phyloP scores from a whole-genome alignment of 2,888 invertebrate species.

The Ypsolopha sequella region DNA sequence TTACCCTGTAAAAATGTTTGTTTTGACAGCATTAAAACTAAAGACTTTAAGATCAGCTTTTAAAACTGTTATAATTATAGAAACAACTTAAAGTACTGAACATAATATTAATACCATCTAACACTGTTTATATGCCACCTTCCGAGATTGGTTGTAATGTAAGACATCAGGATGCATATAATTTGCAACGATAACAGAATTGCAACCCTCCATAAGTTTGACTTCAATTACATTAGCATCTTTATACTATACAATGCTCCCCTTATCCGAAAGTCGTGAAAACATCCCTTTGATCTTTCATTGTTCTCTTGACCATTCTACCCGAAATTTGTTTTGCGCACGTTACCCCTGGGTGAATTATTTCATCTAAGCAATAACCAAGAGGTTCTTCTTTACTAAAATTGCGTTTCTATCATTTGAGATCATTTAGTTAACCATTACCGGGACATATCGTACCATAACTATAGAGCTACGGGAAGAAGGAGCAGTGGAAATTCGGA shows the following conservation, averaged over 20 bases:
- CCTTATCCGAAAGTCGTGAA: slow-evolving; percentile 35
- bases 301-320: slow-evolving; percentile 46
- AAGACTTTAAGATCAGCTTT: no score
- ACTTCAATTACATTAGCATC: slow-evolving; percentile 45
- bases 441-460: background rate
- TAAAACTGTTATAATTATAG: no score
- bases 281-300: slow-evolving; percentile 51
- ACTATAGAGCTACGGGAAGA: background rate
- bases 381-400: background rate
- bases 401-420: background rate
- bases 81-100: no score
- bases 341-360: slow-evolving; percentile 32
- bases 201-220: slow-evolving; percentile 31
- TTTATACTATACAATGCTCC: slow-evolving; percentile 31
- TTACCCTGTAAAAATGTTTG: no score
- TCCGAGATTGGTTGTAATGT: slow-evolving; percentile 28
- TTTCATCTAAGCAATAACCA: slow-evolving; percentile 21
- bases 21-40: no score
- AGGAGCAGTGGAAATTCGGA: slow-evolving; percentile 1
- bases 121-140: slow-evolving; percentile 7
- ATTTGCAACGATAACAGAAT: slow-evolving; percentile 8
- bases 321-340: slow-evolving; percentile 32
- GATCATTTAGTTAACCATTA: background rate
- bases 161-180: slow-evolving; percentile 16
- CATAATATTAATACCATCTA: no score